A percentile compares a stretch with the other conserved stretches of the same genome.
Evolutionary conservation across 2,888 invertebrate species (phyloP).

Genomic region (Thumatha senex): DNA sequence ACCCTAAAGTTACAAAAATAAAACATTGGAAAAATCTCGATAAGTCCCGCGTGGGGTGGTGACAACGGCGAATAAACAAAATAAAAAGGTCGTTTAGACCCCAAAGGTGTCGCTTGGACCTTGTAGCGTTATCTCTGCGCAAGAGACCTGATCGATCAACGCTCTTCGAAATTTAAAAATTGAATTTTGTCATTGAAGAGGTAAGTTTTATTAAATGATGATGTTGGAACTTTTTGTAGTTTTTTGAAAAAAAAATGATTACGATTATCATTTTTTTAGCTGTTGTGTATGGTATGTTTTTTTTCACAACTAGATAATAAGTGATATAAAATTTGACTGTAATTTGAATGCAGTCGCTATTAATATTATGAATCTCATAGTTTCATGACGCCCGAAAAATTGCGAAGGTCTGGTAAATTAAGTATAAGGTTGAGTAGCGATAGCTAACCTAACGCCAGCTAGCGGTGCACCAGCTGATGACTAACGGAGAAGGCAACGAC

Average conservation of each 20-base stretch:
- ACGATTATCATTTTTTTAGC: not conserved
- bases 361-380: too few species aligned
- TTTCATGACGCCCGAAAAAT: too few species aligned
- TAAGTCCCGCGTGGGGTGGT: constrained; percentile 61
- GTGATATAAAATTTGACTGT: too few species aligned
- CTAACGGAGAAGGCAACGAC: too few species aligned
- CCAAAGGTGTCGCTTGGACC: constrained; percentile 60
- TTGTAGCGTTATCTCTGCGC: constrained; percentile 68
- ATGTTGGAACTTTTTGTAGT: constrained; percentile 12
- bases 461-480: too few species aligned
- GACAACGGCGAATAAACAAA: constrained; percentile 53
- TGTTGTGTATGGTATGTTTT: not conserved
- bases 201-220: constrained; percentile 28
- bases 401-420: too few species aligned
- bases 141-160: constrained; percentile 72
- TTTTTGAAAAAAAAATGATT: not conserved
- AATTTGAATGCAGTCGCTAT: too few species aligned
- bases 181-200: constrained; percentile 44
- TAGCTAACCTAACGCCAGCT: too few species aligned
- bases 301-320: not conserved
- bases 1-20: constrained; percentile 18
- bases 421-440: too few species aligned
- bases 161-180: constrained; percentile 66
- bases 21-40: constrained; percentile 49
- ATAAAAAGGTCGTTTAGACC: constrained; percentile 36